Base-by-base conservation (phyloP, 2,797 vertebrate genomes). In the Microctenopoma steveboyesi region DNA sequence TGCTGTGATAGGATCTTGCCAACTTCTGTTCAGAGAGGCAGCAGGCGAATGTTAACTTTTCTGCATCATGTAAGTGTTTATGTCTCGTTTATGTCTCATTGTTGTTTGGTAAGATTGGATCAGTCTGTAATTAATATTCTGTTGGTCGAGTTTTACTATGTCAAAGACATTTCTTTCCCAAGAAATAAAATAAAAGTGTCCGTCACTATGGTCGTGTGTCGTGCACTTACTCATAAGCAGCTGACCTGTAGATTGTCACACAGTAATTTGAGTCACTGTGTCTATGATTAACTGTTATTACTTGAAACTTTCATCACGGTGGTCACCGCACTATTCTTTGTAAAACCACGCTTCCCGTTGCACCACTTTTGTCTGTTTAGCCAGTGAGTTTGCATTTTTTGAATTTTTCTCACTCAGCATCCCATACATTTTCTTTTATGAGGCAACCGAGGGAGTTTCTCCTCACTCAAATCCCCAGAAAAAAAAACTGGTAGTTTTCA, bases 181-280 rank as follows among this genome's bases (percentile, higher is more conserved):
- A 54, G 42, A 57, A 77, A 85, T 57, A 28, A 74, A 90, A 88
- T 49, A 45, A 81, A 58, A 60, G 59, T n/a, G 9, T 0, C 22
- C 47, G 48, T 57, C 9, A 12, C 1, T 18, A 15, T 64, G 48
- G 5, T 10, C 52, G 53, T 67, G 60, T 57, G 6, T 64, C 64
- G 12, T 51, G 15, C 22, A 14, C 14, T 2, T 2, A 12, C 12
- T 72, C 4, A 22, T 22, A 50, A 12, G 1, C n/a, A 13, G 11
- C 33, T 50, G 46, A 42, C 12, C 16, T 16, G 33, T 45, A 59
- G 72, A 53, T 54, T 35, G 9, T 51, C 7, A 1, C n/a, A 4
- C 78, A 57, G 48, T 60, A 39, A 18, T 52, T 42, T 22, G 55
- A 64, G 49, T 70, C 78, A 64, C 46, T 10, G 47, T 8, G 25